Percentiles rank a stretch among this genome's conserved stretches.
These are phyloP conservation scores for Smittia sp. DNA, from an alignment of 2,888 invertebrate genomes.

Conservation along the genomic window DNA sequence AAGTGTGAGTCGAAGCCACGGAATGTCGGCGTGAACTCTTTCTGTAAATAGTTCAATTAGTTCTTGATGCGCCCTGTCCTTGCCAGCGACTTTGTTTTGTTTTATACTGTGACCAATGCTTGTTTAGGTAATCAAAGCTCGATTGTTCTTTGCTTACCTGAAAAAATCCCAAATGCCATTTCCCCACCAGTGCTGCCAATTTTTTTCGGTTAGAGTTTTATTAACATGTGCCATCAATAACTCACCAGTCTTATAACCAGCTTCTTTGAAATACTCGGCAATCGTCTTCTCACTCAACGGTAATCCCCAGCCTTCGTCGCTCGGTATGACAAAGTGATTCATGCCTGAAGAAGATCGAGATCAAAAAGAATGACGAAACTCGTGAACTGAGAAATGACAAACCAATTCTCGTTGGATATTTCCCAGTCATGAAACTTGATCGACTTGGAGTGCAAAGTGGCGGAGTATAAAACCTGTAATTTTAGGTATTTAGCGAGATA, in stretches of 20 bases:
- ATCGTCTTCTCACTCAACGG: constrained; percentile 65
- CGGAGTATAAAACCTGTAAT: constrained; percentile 70
- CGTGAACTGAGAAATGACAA: not conserved
- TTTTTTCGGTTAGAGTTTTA: no score
- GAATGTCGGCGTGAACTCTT: constrained; percentile 61
- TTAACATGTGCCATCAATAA: no score
- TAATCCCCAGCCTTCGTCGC: constrained; percentile 70
- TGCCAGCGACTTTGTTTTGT: no score
- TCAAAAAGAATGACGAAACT: not conserved
- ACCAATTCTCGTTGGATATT: constrained; percentile 64
- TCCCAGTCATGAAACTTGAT: constrained; percentile 77
- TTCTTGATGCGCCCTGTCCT: no score
- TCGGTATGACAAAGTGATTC: constrained; percentile 67
- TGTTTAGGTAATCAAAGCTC: no score
- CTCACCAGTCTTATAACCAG: constrained; percentile 78
- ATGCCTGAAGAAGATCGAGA: constrained; percentile 57
- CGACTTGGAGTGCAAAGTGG: constrained; percentile 84
- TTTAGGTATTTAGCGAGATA: no score
- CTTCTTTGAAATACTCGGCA: constrained; percentile 64
- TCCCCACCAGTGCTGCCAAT: constrained; percentile 84
- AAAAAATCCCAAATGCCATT: constrained; percentile 87
- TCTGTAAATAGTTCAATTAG: no score
- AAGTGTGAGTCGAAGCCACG: constrained; percentile 79
- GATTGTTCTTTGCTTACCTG: no score
- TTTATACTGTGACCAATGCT: no score